Evolutionary conservation across 2,888 invertebrate genomes (phyloP).

Genomic region (Limnephilus rhombicus): DNA sequence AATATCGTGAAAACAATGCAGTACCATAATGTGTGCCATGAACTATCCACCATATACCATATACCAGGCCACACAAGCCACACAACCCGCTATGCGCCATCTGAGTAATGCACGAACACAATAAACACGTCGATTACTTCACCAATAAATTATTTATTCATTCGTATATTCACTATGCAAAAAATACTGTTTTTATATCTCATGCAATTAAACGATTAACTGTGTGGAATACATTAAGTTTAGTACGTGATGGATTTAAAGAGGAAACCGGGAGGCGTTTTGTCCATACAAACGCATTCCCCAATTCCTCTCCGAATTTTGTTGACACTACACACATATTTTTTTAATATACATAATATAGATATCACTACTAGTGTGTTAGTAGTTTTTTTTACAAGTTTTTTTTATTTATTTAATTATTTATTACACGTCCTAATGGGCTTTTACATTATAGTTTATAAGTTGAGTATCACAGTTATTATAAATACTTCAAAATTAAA

Average conservation of each 20-base stretch:
- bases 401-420: too few relatives aligned
- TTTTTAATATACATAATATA: too few relatives aligned
- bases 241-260: neutral
- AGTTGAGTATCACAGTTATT: too few relatives aligned
- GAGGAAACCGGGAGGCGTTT: too few relatives aligned
- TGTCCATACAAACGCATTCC: too few relatives aligned
- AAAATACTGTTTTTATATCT: neutral
- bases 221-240: neutral
- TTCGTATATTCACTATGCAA: neutral
- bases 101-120: neutral
- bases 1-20: constrained; percentile 20
- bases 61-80: neutral
- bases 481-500: too few relatives aligned
- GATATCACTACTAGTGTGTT: too few relatives aligned
- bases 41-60: neutral
- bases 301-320: too few relatives aligned
- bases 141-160: neutral
- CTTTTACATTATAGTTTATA: too few relatives aligned
- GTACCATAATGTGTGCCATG: neutral
- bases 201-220: neutral
- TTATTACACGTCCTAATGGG: too few relatives aligned
- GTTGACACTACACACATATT: too few relatives aligned
- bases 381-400: too few relatives aligned
- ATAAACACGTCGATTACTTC: neutral
- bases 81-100: neutral